Conservation (phyloP, 2,113 vertebrate genomes). For the Apistogramma diplotaenia region DNA sequence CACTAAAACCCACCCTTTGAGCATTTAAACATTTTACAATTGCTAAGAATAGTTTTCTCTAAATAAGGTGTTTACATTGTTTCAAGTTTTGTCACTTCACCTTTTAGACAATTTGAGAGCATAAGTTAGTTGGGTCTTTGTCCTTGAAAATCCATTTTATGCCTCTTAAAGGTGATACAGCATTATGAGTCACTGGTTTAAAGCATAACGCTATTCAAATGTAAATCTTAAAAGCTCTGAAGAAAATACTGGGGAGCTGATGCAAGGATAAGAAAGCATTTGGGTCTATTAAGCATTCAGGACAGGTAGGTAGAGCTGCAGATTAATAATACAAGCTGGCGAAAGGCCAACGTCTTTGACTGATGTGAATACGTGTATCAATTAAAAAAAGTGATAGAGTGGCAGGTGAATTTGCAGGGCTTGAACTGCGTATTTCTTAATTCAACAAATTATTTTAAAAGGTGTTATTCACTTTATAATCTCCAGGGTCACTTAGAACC, state of each 20-base stretch:
- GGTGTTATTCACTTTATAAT: neutral
- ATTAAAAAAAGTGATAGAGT: neutral
- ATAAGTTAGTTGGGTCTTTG: neutral
- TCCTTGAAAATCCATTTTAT: neutral
- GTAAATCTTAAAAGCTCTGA: neutral
- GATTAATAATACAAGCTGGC: slow-evolving; percentile 4
- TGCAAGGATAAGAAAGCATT: neutral
- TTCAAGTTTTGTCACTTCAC: neutral
- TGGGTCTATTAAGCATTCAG: neutral
- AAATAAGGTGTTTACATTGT: neutral
- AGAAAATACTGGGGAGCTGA: neutral
- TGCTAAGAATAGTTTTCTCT: neutral
- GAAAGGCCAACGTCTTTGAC: neutral
- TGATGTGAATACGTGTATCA: slow-evolving; percentile 1
- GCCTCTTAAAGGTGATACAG: neutral
- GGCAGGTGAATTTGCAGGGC: neutral
- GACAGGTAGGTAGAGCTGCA: neutral
- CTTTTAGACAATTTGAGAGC: neutral
- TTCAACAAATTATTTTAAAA: neutral
- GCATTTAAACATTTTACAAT: neutral
- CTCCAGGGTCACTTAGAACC: neutral
- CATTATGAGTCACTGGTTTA: neutral
- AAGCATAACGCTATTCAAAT: neutral
- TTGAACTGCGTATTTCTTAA: neutral
- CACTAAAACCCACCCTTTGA: neutral